Base-by-base conservation (phyloP, 2,113 vertebrate genomes). In the Amblyornis subalaris region DNA sequence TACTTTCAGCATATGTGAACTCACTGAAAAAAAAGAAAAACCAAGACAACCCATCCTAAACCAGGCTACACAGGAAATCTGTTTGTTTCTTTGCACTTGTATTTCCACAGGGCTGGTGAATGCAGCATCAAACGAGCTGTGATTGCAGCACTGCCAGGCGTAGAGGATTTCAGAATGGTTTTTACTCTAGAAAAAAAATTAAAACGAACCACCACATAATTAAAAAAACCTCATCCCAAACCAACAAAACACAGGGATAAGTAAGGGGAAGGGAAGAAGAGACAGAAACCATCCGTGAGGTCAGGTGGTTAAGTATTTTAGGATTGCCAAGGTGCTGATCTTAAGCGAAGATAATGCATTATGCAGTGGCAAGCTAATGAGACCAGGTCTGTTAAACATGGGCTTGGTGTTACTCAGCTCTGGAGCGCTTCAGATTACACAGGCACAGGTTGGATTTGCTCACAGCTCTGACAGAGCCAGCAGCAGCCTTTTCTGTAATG, bases 351-450 rank as follows among this genome's bases (percentile, higher is more conserved):
- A 44, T 86, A 94, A 94, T 95, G 88, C 42, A 93, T 92, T 94
- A 92, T 95, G 89, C 93, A 94, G 80, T 26, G 60, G 92, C 86
- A 93, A 83, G 75, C 72, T 94, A 94, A 93, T 74, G 90, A 86
- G 79, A 85, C 60, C 72, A 69, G 82, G 31, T 83, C 94, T 85
- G 94, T 95, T 95, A 93, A 95, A 94, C 79, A 79, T 0, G 31
- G 57, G 48, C 29, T 81, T 91, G 85, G 85, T 74, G 89, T 91
- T 94, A 86, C 82, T 90, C 28, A 75, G 79, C 85, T 60, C 72
- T 15, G 50, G 88, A 91, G 80, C 53, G 93, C 79, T 84, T 94
- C 85, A 90, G 53, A 86, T 95, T 91, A 90, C 91, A 93, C 48
- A 45, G 88, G 82, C 85, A 90, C 14, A 7, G 75, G 64, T 86